Evolutionary conservation across 2,888 invertebrate genomes (phyloP), one percentile per base, ranked within the genome.

Genomic region (Graphium colonna): DNA sequence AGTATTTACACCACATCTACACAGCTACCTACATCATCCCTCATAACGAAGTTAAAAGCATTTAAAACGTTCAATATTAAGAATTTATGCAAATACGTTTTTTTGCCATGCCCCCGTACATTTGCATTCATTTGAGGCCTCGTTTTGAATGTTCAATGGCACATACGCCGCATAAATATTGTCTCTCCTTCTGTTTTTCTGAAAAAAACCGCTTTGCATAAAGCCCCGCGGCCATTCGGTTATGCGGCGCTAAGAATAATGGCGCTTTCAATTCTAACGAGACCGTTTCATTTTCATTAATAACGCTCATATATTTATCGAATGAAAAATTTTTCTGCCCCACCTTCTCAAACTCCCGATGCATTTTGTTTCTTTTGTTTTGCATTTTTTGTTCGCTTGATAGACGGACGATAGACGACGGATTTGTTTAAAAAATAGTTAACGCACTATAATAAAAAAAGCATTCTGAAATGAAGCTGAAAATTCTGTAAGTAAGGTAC

Each of bases 111-210:
- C 61, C 66, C 62, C 63, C 64, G 64, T 57, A 62, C 73, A 80
- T 82, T 82, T 82, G 80, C 82, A 82, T 81, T 76, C 67, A 79
- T 76, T 79, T 74, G 80, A 69, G 79, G 76, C 68, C 75, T 77
- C 77, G 64, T 73, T 76, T 79, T 69, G 66, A 66, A 71, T 79
- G 82, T 75, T 78, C 78, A 83, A 82, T 82, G 82, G 73, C 66
- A 75, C 82, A 82, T 77, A 69, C 67, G 75, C 73, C 77, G 67
- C 69, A 82, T 82, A 80, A 82, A 82, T 82, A 82, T 79, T 77
- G 76, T 77, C 73, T 73, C 71, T 69, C 57, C 65, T 67, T 60
- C 71, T 71, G 63, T 75, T 77, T 76, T 73, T 69, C 59, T 62
- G 64, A n/a, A 68, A 67, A 64, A 61, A 61, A 53, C 56, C 60